phyloP scores from a whole-genome alignment of 2,888 invertebrate genomes.

The Xylocampa areola region DNA sequence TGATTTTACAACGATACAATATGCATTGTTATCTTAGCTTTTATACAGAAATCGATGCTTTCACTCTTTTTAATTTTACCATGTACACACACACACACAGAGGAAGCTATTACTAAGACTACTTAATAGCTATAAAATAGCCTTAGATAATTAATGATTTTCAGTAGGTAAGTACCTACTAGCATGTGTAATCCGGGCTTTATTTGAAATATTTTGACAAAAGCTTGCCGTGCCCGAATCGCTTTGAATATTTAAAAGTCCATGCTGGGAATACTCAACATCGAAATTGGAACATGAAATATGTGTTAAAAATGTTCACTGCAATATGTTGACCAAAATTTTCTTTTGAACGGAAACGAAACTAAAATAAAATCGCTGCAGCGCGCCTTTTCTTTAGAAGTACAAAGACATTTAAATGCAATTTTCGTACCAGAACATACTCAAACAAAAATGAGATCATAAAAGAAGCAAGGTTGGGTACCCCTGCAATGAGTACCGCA shows the following conservation, averaged over 20 bases:
- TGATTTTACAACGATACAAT: too few relatives aligned
- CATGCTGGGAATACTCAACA: neutral
- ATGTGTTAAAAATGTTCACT: constrained; percentile 2
- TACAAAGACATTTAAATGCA: constrained; percentile 16
- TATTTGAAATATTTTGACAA: constrained; percentile 1
- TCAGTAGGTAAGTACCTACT: too few relatives aligned
- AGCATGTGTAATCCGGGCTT: too few relatives aligned
- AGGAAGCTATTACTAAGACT: too few relatives aligned
- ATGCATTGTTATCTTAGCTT: too few relatives aligned
- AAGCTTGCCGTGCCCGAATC: neutral
- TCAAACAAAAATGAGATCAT: constrained; percentile 22
- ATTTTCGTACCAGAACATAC: constrained; percentile 1
- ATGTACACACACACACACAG: too few relatives aligned
- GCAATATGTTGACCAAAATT: neutral
- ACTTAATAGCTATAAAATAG: too few relatives aligned
- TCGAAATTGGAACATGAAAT: too few relatives aligned
- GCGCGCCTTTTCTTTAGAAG: constrained; percentile 1
- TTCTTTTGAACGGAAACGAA: neutral
- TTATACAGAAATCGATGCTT: too few relatives aligned
- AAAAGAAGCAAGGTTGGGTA: constrained; percentile 10
- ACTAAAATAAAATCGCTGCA: too few relatives aligned
- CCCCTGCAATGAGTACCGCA: constrained; percentile 13
- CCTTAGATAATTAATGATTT: too few relatives aligned
- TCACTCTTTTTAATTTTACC: too few relatives aligned
- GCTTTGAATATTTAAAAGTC: neutral